These are phyloP conservation scores for Drosophila putrida DNA, from an alignment of 2,888 invertebrate species.

Conservation along the genomic window DNA sequence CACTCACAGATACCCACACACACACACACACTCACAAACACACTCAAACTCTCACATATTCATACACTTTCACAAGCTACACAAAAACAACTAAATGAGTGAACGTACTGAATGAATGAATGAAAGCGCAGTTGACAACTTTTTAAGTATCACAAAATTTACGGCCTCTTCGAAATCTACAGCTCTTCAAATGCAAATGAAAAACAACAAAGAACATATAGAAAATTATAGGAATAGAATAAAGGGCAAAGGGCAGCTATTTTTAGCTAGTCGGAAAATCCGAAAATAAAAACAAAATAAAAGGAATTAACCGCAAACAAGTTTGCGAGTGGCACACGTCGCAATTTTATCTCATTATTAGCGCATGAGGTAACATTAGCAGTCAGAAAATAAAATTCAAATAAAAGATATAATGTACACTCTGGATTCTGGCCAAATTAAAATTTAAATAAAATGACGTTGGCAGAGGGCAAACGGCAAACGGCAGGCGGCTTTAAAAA, in stretches of 20 bases:
- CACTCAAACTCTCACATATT: not conserved
- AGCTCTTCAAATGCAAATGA: constrained; percentile 32
- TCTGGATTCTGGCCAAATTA: constrained; percentile 35
- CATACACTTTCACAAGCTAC: not conserved
- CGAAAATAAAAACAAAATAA: not conserved
- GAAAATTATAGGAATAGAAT: constrained; percentile 1
- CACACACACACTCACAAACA: not conserved
- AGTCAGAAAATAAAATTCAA: constrained; percentile 15
- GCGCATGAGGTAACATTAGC: constrained; percentile 42
- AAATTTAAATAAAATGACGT: constrained; percentile 63
- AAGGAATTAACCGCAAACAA: constrained; percentile 11
- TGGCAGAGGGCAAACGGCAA: constrained; percentile 43
- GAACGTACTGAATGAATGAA: constrained; percentile 44
- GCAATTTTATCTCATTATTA: constrained; percentile 45
- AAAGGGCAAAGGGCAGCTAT: constrained; percentile 11
- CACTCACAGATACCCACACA: constrained; percentile 30
- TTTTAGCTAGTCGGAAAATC: constrained; percentile 4
- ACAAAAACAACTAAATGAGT: constrained; percentile 47
- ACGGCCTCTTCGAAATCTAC: constrained; percentile 11
- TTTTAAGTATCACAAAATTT: constrained; percentile 35
- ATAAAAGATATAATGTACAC: constrained; percentile 21
- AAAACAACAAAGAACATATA: constrained; percentile 17
- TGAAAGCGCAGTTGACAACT: constrained; percentile 55
- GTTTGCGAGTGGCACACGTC: constrained; percentile 11
- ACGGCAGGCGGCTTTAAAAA: constrained; percentile 38